Percentiles rank a stretch among this genome's conserved stretches.
phyloP scores from a whole-genome alignment of 1,140 invertebrate genomes.

The Pemphigus obesinymphae region DNA sequence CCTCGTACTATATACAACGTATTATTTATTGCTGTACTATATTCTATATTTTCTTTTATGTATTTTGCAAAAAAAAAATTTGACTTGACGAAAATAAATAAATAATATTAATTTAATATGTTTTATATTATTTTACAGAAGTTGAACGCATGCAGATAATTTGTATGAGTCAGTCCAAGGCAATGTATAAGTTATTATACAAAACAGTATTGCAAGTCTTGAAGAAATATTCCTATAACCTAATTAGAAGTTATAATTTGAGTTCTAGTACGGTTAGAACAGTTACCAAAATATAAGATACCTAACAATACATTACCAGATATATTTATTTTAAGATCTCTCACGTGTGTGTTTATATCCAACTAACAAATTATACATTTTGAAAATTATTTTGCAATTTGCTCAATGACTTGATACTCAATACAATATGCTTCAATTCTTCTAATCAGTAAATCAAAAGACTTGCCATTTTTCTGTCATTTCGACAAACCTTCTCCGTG shows the following conservation, averaged over 20 bases:
- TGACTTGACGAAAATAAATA: too few species aligned
- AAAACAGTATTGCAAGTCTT: constrained; percentile 38
- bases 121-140: constrained; percentile 17
- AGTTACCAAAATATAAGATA: constrained; percentile 37
- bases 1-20: too few species aligned
- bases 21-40: too few species aligned
- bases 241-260: constrained; percentile 25
- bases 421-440: too few species aligned
- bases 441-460: constrained; percentile 24
- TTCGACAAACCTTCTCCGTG: not conserved
- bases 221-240: constrained; percentile 16
- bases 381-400: constrained; percentile 13
- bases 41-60: too few species aligned
- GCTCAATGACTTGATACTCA: constrained; percentile 16
- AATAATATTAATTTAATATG: not conserved
- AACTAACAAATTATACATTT: not conserved
- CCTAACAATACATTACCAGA: not conserved
- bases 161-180: not conserved
- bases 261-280: constrained; percentile 21
- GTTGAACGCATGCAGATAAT: constrained; percentile 27
- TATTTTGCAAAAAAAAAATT: too few species aligned
- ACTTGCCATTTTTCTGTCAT: constrained; percentile 23
- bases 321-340: constrained; percentile 36
- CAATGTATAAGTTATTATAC: constrained; percentile 25
- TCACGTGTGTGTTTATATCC: not conserved